Evolutionary conservation across 2,888 invertebrate species (phyloP), one percentile per base, ranked within the genome.

Genomic region (Yponomeuta cagnagella): DNA sequence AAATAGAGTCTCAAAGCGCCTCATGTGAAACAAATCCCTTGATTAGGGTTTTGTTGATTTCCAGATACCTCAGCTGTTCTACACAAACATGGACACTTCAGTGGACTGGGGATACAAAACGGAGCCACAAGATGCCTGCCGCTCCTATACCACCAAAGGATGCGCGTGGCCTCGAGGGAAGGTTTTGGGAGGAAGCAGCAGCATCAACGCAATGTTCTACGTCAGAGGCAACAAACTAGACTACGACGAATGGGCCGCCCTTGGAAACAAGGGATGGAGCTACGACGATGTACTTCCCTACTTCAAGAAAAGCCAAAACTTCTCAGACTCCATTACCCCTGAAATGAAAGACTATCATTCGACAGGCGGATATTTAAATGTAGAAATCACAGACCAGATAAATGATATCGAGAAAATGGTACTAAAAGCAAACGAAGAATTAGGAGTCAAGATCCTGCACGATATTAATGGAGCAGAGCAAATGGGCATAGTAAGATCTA

Each of bases 111-210:
- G 83, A 48, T 94, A 94, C 77, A 88, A 86, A 75, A 91, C 93
- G 0, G 86, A 92, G 75, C 90, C 90, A 2, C 84, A 89, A 75
- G 15, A 52, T 10, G 81, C 82, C 70, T 91, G 93, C 66, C 88
- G 86, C 74, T 82, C 87, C 65, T 90, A 91, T 69, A 84, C 77
- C 75, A 76, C 73, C 33, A 78, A 84, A 69, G 73, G 83, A n/a
- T 87, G 88, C 69, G 82, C 85, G 0, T 94, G 94, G 94, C 93
- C 95, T 1, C 86, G 94, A 63, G 96, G 95, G 0, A 95, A 94
- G 77, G 87, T 92, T 70, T 82, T 94, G 73, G 94, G 94, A 69
- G 94, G 94, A 1, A 88, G 89, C 6, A 93, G 94, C 52, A 88
- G 90, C 23, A 84, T 93, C 52, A 95, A 94, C 77, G 93, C 82